These are phyloP conservation scores for Leptinotarsa lineolata DNA, from an alignment of 1,140 invertebrate species.

Conservation along the genomic window DNA sequence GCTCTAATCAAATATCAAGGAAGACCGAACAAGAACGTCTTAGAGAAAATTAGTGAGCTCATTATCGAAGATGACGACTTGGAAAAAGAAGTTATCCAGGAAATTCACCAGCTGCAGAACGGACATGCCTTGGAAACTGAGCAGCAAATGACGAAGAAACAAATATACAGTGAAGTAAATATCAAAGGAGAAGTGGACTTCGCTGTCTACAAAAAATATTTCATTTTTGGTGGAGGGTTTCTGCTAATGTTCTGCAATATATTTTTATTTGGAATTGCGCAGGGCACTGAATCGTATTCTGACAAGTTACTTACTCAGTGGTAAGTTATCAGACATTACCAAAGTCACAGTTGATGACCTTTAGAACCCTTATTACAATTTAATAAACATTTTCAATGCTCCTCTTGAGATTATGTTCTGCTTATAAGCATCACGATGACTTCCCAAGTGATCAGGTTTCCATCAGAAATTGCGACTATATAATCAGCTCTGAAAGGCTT, in stretches of 20 bases:
- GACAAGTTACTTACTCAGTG: slow-evolving; percentile 43
- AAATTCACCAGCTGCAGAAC: slow-evolving; percentile 22
- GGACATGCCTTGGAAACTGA: slow-evolving; percentile 16
- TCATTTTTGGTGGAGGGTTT: slow-evolving; percentile 45
- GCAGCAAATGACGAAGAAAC: slow-evolving; percentile 14
- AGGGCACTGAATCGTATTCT: slow-evolving; percentile 40
- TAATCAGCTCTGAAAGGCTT: too few relatives aligned
- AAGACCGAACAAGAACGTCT: slow-evolving; percentile 31
- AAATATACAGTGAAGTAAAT: slow-evolving; percentile 44
- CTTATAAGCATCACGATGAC: too few relatives aligned
- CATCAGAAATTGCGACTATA: too few relatives aligned
- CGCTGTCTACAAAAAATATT: slow-evolving; percentile 41
- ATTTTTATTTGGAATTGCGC: slow-evolving; percentile 30
- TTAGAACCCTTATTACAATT: too few relatives aligned
- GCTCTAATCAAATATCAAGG: slow-evolving; percentile 59
- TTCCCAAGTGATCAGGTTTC: too few relatives aligned
- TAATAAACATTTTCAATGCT: too few relatives aligned
- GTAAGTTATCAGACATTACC: slow-evolving; percentile 28
- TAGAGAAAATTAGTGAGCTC: slow-evolving; percentile 33
- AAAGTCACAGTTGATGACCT: too few relatives aligned
- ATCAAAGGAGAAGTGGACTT: slow-evolving; percentile 43
- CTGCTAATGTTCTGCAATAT: slow-evolving; percentile 29
- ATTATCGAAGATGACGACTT: slow-evolving; percentile 35
- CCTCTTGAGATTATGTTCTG: too few relatives aligned
- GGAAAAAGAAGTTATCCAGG: slow-evolving; percentile 34